Evolutionary conservation across 1,140 invertebrate species (phyloP), one percentile per base, ranked within the genome.

Genomic region (Chlorops oryzae): DNA sequence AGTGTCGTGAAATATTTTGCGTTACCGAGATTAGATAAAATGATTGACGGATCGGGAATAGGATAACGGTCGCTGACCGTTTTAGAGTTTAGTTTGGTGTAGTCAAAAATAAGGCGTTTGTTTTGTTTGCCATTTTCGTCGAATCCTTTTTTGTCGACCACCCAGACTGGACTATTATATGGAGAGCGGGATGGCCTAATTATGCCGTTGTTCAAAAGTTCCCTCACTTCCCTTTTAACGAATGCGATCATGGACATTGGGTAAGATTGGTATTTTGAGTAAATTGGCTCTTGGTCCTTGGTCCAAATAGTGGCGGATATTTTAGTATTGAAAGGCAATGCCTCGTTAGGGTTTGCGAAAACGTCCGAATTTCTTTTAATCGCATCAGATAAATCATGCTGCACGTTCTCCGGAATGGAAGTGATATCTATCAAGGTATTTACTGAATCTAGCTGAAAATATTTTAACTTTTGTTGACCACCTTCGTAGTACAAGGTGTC

Each of bases 31-130:
- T 56, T 52, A 12, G 56, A 27, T 44, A 59, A 37, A 28, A 59
- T 55, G 18, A 45, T 51, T 15, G 25, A 27, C 12, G 79, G 76
- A n/a, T 72, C 63, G 3, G 77, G 79, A 12, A 82, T 57, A 3
- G 78, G 78, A 59, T 75, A 81, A 22, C 47, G 55, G 47, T 70
- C 64, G 7, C 46, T 54, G 7, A 65, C 59, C 2, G 60, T 71
- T 48, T 53, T 62, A 23, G 61, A 53, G 38, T 71, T 73, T 12
- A 73, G 35, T 52, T 63, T 65, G 22, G 62, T 51, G 43, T 61
- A 73, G 51, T 73, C 69, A 13, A 71, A 57, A 2, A 72, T 66
- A 18, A 73, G 45, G 18, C 68, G 22, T 45, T 59, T 57, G 48
- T 67, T 65, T 15, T 21, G 54, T 42, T 59, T 57, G 21, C 58